Evolutionary conservation across 2,797 vertebrate species (phyloP).

Genomic region (Eospalax fontanierii): DNA sequence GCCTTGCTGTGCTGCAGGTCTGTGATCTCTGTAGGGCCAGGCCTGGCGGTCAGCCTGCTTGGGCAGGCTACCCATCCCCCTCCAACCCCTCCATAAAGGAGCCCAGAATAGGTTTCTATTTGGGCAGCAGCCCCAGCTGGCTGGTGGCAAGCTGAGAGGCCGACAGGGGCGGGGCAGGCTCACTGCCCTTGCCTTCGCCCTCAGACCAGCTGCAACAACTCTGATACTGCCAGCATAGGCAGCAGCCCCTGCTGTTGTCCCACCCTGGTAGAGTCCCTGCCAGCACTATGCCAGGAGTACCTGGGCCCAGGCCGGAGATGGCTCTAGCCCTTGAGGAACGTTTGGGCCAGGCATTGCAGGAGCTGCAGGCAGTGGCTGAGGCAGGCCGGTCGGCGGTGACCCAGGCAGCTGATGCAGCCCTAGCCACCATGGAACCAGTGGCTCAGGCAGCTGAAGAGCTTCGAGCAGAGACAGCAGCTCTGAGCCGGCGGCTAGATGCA

Average conservation of each 20-base stretch:
- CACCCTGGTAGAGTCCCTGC: neutral
- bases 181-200: constrained; percentile 85
- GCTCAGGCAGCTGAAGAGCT: constrained; percentile 87
- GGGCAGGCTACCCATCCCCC: constrained; percentile 74
- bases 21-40: constrained; percentile 32
- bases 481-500: constrained; percentile 91
- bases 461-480: constrained; percentile 92
- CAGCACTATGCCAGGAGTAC: constrained; percentile 78
- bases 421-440: constrained; percentile 88
- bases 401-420: constrained; percentile 88
- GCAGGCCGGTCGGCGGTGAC: constrained; percentile 90
- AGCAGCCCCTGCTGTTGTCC: constrained; percentile 65
- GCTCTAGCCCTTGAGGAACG: constrained; percentile 85
- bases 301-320: constrained; percentile 74
- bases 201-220: constrained; percentile 79
- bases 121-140: constrained; percentile 83
- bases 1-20: neutral
- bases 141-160: constrained; percentile 74
- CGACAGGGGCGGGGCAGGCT: constrained; percentile 81
- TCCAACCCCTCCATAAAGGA: constrained; percentile 46
- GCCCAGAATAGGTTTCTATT: constrained; percentile 88
- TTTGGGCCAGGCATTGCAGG: constrained; percentile 88
- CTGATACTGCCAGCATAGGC: constrained; percentile 63
- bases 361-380: constrained; percentile 92
- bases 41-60: constrained; percentile 13